phyloP scores from a whole-genome alignment of 2,113 vertebrate species.

The Cygnus buccinator region DNA sequence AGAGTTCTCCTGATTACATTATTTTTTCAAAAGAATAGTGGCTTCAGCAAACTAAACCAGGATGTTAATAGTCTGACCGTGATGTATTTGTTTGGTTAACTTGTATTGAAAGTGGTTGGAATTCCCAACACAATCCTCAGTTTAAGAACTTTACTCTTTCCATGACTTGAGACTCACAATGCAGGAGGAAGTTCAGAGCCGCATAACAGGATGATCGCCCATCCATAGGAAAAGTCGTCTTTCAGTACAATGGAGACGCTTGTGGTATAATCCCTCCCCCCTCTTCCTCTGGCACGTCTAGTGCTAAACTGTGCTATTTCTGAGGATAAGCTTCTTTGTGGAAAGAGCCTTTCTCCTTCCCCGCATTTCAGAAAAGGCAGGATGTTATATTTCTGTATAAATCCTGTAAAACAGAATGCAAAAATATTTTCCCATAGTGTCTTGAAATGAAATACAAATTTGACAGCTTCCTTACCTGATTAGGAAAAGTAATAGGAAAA shows the following conservation, averaged over 20 bases:
- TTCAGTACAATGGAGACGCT: constrained; percentile 12
- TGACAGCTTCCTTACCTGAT: constrained; percentile 36
- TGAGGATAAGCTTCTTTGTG: constrained; percentile 47
- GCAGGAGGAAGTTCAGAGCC: constrained; percentile 35
- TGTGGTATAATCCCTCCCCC: constrained; percentile 26
- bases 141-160: constrained; percentile 63
- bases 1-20: constrained; percentile 45
- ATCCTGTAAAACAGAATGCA: constrained; percentile 29
- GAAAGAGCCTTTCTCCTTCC: constrained; percentile 40
- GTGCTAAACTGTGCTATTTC: constrained; percentile 22
- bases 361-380: constrained; percentile 40
- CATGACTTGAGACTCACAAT: constrained; percentile 54
- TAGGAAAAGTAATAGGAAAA: not conserved
- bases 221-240: constrained; percentile 41
- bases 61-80: constrained; percentile 57
- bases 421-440: constrained; percentile 47
- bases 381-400: constrained; percentile 59
- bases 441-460: constrained; percentile 35
- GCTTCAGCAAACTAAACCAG: constrained; percentile 43
- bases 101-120: constrained; percentile 48
- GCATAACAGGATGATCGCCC: constrained; percentile 36
- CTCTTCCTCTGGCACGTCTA: constrained; percentile 45
- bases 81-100: constrained; percentile 67
- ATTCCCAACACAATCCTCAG: constrained; percentile 50
- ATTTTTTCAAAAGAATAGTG: constrained; percentile 60